phyloP scores from a whole-genome alignment of 2,113 vertebrate genomes.

The Corythoichthys intestinalis region DNA sequence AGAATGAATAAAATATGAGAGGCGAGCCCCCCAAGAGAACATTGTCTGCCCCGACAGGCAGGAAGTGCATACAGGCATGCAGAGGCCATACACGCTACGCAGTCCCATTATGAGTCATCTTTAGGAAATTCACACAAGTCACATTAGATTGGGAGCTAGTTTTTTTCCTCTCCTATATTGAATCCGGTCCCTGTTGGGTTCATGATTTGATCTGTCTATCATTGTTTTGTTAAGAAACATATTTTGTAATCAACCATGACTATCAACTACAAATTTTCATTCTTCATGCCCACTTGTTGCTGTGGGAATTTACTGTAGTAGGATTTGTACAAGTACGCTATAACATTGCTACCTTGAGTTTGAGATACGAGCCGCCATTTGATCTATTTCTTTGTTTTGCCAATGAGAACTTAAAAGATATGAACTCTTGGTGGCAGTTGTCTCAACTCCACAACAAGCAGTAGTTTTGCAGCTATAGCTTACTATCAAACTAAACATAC shows the following conservation, averaged over 20 bases:
- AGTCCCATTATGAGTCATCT: background rate
- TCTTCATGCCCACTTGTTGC: too few relatives aligned
- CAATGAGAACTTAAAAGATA: too few relatives aligned
- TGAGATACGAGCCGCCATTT: too few relatives aligned
- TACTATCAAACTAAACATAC: too few relatives aligned
- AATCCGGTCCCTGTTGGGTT: background rate
- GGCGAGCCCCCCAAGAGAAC: background rate
- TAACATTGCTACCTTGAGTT: too few relatives aligned
- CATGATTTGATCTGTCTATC: background rate
- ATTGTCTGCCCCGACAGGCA: background rate
- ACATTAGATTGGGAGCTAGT: background rate
- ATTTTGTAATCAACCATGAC: background rate
- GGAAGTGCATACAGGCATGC: background rate
- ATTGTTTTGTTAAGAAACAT: background rate
- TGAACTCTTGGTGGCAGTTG: too few relatives aligned
- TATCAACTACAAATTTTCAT: background rate
- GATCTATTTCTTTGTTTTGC: too few relatives aligned
- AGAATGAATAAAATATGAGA: constrained; percentile 35
- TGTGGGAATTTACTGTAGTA: too few relatives aligned
- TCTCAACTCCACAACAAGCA: too few relatives aligned
- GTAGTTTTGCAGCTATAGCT: too few relatives aligned
- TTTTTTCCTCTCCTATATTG: background rate
- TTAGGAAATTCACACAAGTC: constrained; percentile 1
- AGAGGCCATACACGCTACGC: background rate
- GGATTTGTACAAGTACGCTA: too few relatives aligned